A percentile compares a stretch with the other conserved stretches of the same genome.
Evolutionary conservation across 2,888 invertebrate genomes (phyloP).

Genomic region (Prostheceraeus crozeri): DNA sequence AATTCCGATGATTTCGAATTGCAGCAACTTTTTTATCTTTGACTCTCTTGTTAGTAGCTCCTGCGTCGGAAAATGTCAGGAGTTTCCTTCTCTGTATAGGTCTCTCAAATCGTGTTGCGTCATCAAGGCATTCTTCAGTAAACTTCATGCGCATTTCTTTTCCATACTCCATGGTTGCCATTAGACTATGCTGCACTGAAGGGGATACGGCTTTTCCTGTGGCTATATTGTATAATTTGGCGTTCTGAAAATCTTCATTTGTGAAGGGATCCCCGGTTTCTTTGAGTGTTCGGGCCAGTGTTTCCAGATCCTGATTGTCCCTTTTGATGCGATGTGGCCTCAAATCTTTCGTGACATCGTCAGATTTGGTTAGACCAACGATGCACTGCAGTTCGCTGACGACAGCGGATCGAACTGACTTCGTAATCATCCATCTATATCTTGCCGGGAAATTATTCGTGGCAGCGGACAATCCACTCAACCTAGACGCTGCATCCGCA

Average conservation of each 20-base stretch:
- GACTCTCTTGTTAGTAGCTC: neutral
- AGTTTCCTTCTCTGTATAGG: too few relatives aligned
- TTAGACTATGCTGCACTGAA: too few relatives aligned
- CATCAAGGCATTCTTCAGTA: too few relatives aligned
- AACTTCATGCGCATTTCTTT: too few relatives aligned
- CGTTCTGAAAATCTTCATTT: too few relatives aligned
- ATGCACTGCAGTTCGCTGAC: constrained; percentile 4
- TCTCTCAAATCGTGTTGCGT: too few relatives aligned
- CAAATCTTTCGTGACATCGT: constrained; percentile 28
- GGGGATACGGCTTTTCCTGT: too few relatives aligned
- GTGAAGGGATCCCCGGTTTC: too few relatives aligned
- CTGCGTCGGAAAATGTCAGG: neutral
- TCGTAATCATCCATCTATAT: constrained; percentile 34
- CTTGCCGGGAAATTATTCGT: constrained; percentile 35
- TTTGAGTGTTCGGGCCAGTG: constrained; percentile 33
- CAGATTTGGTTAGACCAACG: constrained; percentile 34
- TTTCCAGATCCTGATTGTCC: constrained; percentile 35
- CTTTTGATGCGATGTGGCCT: constrained; percentile 27
- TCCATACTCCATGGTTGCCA: too few relatives aligned
- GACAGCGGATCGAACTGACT: constrained; percentile 17
- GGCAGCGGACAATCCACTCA: constrained; percentile 35
- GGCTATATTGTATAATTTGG: too few relatives aligned
- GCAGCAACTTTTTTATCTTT: neutral
- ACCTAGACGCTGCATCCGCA: constrained; percentile 39
- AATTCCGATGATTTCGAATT: neutral